Evolutionary conservation across 2,113 vertebrate species (phyloP), one percentile per base, ranked within the genome.

Genomic region (Caracal caracal): DNA sequence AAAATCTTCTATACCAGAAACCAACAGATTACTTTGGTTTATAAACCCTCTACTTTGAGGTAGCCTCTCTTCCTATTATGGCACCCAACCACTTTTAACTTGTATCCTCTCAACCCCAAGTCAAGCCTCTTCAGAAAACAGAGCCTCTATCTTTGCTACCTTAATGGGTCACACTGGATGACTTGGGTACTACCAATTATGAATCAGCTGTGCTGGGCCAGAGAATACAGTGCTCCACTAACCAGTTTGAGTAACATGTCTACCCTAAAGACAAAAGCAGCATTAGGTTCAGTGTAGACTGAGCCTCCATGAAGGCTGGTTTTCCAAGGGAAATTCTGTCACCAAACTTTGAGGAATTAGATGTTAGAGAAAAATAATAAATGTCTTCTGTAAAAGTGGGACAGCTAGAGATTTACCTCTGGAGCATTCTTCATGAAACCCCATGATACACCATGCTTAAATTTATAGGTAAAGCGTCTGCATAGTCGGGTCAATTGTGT

Each of bases 291-390:
- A 28, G 47, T 13, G 24, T 15, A 17, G 22, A 37, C n/a, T 16
- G 13, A 76, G 40, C 22, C 30, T 24, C 19, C 5, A 35, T 10
- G 7, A 80, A 61, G 51, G 5, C 43, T 47, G 22, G 28, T 79
- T 93, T 90, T 37, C 65, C 33, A 19, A 85, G 79, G 51, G 61
- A 78, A 91, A 35, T 93, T 78, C 76, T 95, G 43, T 56, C 59
- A 95, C 16, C 43, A 76, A 71, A 90, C 71, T 13, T 40, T 30
- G 30, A 93, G 73, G 35, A 79, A 22, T 56, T 71, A 10, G 22
- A 43, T 71, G 63, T 53, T 37, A 66, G 70, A 49, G 20, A 61
- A 73, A 78, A 79, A 83, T 12, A 49, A 79, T 51, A 93, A 26
- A 53, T 2, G 12, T 37, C 75, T 33, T 82, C 30, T 61, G 3